phyloP scores from a whole-genome alignment of 2,113 vertebrate species.

The Archilochus colubris region DNA sequence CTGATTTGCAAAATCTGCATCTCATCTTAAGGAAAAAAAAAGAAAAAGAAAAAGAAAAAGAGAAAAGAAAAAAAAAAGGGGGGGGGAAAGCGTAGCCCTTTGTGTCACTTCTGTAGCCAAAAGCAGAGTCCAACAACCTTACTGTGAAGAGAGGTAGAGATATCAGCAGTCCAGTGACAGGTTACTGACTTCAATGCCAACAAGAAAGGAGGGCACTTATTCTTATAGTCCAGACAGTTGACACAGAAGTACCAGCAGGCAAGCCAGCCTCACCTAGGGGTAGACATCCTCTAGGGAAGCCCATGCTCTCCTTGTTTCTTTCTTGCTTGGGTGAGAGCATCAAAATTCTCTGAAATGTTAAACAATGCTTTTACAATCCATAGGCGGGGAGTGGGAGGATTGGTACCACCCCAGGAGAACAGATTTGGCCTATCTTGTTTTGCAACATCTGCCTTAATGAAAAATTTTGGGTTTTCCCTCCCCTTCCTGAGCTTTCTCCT shows the following conservation, averaged over 20 bases:
- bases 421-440: background rate
- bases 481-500: background rate
- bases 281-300: background rate
- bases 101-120: background rate
- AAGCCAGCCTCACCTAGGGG: accelerated
- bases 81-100: background rate
- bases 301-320: background rate
- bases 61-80: background rate
- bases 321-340: background rate
- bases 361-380: background rate
- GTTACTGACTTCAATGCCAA: background rate
- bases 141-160: background rate
- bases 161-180: background rate
- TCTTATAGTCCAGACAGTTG: accelerated
- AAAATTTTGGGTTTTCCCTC: background rate
- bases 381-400: background rate
- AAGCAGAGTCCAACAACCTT: background rate
- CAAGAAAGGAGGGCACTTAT: background rate
- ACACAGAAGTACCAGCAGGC: background rate
- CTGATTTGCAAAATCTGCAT: background rate
- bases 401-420: background rate
- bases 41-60: too few species aligned
- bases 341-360: background rate
- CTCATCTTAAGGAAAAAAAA: background rate
- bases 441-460: background rate